Base-by-base conservation (phyloP, 2,888 invertebrate genomes). In the Ectemnius lituratus region DNA sequence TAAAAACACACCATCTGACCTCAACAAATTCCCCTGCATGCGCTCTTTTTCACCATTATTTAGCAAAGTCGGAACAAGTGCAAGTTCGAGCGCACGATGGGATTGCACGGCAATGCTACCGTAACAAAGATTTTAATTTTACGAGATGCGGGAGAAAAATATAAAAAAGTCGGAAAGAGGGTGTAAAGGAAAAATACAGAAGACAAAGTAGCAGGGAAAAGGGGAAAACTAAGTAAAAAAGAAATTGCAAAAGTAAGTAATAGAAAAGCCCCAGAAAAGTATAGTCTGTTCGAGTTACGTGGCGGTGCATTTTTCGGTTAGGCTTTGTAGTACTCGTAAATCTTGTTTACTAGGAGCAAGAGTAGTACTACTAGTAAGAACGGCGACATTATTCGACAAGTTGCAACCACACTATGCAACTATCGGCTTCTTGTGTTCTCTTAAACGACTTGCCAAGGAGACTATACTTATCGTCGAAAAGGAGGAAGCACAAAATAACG, bases 41-140 rank as follows among this genome's bases (percentile, higher is more conserved):
- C 23, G 2, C 37, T 37, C 37, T 37, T 37, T 37, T 37, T 37
- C 11, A 11, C 8, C 37, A 37, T 37, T 37, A 37, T 37, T 37
- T 4, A 37, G 37, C 8, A 37, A 37, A 37, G 6, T 11, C 37
- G 37, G 11, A 37, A 86, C 57, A 94, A 84, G 56, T 93, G 91
- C 89, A 93, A 93, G 77, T 94, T 94, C 37, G 93, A 93, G 2
- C 95, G 94, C 82, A 93, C 93, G 18, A 94, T 63, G 0, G 95
- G 95, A 57, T 94, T 87, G 23, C 92, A 92, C 0, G 93, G 93
- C 2, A 94, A 93, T 57, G 94, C 95, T 94, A 87, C 14, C 80
- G 1, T 13, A 20, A 56, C 1, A 14, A 52, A 52, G 8, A 8
- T 37, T 37, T 37, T 11, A 8, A 37, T 6, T 59, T 2, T 28